Evolutionary conservation across 1,140 invertebrate genomes (phyloP), one percentile per base, ranked within the genome.

Genomic region (Drosophila truncata): DNA sequence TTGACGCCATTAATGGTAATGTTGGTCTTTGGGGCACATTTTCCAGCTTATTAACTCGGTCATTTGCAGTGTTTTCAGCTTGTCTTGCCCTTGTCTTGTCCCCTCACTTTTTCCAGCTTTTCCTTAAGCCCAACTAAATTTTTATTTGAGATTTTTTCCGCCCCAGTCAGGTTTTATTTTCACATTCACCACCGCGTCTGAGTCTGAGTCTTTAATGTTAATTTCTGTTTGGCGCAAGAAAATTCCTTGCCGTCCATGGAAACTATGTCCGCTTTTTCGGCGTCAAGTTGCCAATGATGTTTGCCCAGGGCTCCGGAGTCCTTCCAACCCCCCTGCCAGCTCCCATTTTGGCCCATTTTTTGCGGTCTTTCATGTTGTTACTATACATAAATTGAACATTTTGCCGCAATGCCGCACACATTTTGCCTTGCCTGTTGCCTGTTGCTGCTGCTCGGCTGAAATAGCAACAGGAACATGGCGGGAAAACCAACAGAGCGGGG

Each of bases 391-490:
- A 86, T 86, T 79, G 70, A 86, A 82, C 83, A 87, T 82, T 86
- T 87, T 86, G 83, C 82, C 79, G 74, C 83, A 87, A 78, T 70
- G 80, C 55, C 78, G 63, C 78, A 63, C 76, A 83, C 55, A 62
- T 76, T 83, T 63, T 69, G 81, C 83, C 83, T 85, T 50, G 81
- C 83, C 83, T 85, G 82, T 85, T 86, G 82, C 83, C 83, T 85
- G 82, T 85, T 86, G 82, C 83, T 85, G 82, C 87, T 86, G 82
- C 83, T 57, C 57, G 33, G 25, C 27, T 25, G 23, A 59, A 49
- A 49, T 25, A 61, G 57, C 54, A 39, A 41, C 20, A 37, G 16
- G 16, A 23, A 42, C 41, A 62, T 23, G 31, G 27, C 9, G 4
- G 14, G 41, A 39, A 29, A 18, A 29, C 5, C 47, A 29, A 11